Percentiles rank a stretch among this genome's conserved stretches.
Evolutionary conservation across 2,888 invertebrate species (phyloP).

Genomic region (Eilema griseolum): DNA sequence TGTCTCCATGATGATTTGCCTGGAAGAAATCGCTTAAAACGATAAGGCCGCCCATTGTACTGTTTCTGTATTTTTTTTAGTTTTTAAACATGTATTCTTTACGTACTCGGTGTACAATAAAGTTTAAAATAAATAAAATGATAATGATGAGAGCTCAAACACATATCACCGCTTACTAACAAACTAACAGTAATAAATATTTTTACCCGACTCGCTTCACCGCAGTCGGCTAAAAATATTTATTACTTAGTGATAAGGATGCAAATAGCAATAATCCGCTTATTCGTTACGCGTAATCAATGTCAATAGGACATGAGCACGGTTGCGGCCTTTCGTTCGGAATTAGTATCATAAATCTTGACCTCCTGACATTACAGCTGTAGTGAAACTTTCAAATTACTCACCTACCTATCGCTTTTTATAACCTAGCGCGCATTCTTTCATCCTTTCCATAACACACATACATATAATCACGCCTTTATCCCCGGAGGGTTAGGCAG

Average conservation of each 20-base stretch:
- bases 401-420: neutral
- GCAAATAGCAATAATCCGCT: neutral
- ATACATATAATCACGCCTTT: too few relatives aligned
- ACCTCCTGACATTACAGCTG: constrained; percentile 41
- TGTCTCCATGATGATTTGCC: too few relatives aligned
- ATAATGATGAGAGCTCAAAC: neutral
- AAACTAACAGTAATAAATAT: too few relatives aligned
- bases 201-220: too few relatives aligned
- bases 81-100: too few relatives aligned
- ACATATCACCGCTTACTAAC: too few relatives aligned
- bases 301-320: neutral
- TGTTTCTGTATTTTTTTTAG: too few relatives aligned
- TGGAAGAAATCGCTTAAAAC: too few relatives aligned
- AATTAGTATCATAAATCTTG: constrained; percentile 40
- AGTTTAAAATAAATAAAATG: too few relatives aligned
- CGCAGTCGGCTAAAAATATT: neutral
- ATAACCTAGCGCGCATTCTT: neutral
- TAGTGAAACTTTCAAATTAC: constrained; percentile 40
- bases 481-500: too few relatives aligned
- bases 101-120: too few relatives aligned
- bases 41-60: too few relatives aligned
- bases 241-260: neutral
- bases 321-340: constrained; percentile 15
- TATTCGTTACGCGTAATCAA: constrained; percentile 8
- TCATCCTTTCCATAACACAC: neutral